Evolutionary conservation across 2,888 invertebrate species (phyloP).

Genomic region (Lasioglossum zephyrum): DNA sequence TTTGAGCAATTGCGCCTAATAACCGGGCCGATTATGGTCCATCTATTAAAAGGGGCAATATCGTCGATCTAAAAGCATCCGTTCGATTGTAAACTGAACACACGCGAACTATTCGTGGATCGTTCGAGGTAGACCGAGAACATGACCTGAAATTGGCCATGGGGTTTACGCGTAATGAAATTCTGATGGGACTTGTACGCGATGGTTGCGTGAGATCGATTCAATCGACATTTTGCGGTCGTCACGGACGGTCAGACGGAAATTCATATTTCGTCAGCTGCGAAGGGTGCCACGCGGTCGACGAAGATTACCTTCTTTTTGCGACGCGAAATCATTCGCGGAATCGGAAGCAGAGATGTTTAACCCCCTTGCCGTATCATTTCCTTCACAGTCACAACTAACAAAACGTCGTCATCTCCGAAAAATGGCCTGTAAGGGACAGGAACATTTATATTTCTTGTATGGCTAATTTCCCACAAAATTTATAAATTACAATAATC

Average conservation of each 20-base stretch:
- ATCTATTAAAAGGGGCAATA: constrained; percentile 28
- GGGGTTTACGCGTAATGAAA: constrained; percentile 72
- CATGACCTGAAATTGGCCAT: constrained; percentile 64
- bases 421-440: too few species aligned
- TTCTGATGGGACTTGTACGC: constrained; percentile 66
- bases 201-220: constrained; percentile 48
- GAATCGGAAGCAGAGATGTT: not conserved
- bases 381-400: too few species aligned
- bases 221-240: constrained; percentile 68
- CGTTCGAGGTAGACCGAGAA: constrained; percentile 59
- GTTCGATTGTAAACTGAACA: constrained; percentile 25
- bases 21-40: constrained; percentile 1
- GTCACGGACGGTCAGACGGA: constrained; percentile 53
- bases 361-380: not conserved
- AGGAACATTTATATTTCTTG: too few species aligned
- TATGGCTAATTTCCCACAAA: too few species aligned
- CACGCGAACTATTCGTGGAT: constrained; percentile 36
- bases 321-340: not conserved
- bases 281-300: constrained; percentile 10
- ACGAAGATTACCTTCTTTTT: constrained; percentile 12
- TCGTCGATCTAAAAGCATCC: constrained; percentile 6
- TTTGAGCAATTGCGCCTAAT: constrained; percentile 29
- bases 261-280: constrained; percentile 58
- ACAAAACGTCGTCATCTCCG: too few species aligned
- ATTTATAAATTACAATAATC: too few species aligned